Evolutionary conservation across 2,888 invertebrate species (phyloP).

Genomic region (Rhaphigaster nebulosa): DNA sequence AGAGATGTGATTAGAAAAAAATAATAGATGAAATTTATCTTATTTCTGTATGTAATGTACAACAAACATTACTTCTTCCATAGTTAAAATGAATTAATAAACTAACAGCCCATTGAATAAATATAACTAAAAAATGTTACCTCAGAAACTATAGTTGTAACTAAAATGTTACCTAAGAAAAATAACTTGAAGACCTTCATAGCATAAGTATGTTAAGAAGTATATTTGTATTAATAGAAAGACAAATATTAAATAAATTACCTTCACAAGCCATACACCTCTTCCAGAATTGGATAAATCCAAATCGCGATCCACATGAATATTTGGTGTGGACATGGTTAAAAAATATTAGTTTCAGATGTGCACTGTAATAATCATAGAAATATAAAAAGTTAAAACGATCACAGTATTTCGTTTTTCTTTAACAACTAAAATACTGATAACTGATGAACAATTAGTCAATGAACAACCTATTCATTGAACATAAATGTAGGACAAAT

Average conservation of each 20-base stretch:
- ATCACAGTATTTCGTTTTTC: background rate
- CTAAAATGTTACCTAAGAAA: no score
- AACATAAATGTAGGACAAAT: background rate
- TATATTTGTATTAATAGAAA: background rate
- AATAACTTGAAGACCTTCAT: no score
- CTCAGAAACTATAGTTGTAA: background rate
- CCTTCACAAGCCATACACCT: constrained; percentile 97
- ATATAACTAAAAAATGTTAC: background rate
- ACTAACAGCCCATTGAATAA: background rate
- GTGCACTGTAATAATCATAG: background rate
- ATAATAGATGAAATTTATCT: no score
- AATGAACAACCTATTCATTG: background rate
- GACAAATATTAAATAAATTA: constrained; percentile 67
- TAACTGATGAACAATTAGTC: background rate
- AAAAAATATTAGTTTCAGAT: background rate
- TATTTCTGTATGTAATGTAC: no score
- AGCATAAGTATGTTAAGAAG: no score
- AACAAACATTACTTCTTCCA: no score
- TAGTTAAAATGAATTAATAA: background rate
- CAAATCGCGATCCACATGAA: constrained; percentile 69
- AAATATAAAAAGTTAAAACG: background rate
- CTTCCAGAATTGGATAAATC: constrained; percentile 90
- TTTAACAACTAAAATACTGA: background rate
- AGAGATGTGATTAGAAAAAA: no score
- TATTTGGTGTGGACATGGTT: constrained; percentile 29